Base-by-base conservation (phyloP, 2,888 invertebrate genomes). In the Hypena proboscidalis region DNA sequence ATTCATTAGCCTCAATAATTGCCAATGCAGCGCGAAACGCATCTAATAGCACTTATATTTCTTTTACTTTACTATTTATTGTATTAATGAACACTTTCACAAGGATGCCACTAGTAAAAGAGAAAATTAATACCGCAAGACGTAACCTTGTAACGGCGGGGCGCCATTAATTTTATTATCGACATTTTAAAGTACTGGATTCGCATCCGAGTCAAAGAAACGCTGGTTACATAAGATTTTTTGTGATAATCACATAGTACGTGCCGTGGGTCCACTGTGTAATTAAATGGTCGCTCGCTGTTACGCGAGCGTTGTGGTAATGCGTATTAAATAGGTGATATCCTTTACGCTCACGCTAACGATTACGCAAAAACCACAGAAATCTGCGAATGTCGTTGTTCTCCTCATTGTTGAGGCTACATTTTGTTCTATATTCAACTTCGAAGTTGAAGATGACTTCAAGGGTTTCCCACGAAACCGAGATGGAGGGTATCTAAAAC, bases 1-100 rank as follows among this genome's bases (percentile, higher is more conserved):
- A 69, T 72, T 63, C 68, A 77, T 78, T 77, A 70, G 64, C 70
- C 66, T 70, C 66, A 58, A 64, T 65, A 56, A 62, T 64, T 49
- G 52, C 41, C 53, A 66, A 63, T 58, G 68, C 61, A 58, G 51
- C 50, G 65, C 49, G 50, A 67, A 60, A 57, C 57, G 44, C 51
- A 55, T 59, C 52, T 49, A 58, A 49, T 35, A 13, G 43, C 53
- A 43, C 58, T 59, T 43, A 43, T 58, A 62, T 50, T 56, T 27
- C 30, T 36, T 46, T 39, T 39, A n/a, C n/a, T 52, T 56, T 61
- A 32, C 48, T 47, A 54, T 58, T 58, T 56, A 63, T 55, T 44
- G 43, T 50, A 58, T 43, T 50, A 50, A 44, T 46, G 39, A 33
- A 47, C 33, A 60, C 75, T 71, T 73, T 74, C 69, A 56, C 70